Conservation (phyloP, 2,797 vertebrate genomes). For the Echiichthys vipera region DNA sequence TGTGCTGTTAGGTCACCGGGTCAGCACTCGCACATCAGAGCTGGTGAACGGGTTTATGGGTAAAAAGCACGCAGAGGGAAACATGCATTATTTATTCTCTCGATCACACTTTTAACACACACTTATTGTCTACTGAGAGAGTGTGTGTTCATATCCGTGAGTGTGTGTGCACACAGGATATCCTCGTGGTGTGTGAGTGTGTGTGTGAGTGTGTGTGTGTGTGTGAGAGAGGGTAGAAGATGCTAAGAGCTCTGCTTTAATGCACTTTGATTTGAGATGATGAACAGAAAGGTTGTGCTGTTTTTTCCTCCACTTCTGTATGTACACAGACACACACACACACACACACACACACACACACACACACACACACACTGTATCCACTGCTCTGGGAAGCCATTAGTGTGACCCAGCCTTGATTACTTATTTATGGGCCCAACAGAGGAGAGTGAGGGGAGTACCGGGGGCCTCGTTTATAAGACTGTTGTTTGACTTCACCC, state of each 20-base stretch:
- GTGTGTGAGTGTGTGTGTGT: conserved; percentile 11
- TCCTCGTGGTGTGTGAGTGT: conserved; percentile 3
- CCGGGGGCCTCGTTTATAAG: conserved; percentile 56
- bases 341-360: conserved; percentile 29
- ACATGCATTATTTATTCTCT: conserved; percentile 62
- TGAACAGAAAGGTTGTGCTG: conserved; percentile 39
- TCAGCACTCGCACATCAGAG: conserved; percentile 6
- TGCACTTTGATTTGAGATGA: conserved; percentile 68
- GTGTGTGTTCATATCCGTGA: background rate
- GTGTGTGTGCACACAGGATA: conserved; percentile 11
- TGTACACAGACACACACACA: conserved; percentile 24
- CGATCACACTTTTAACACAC: conserved; percentile 46
- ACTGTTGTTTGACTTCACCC: conserved; percentile 62
- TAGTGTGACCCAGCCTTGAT: conserved; percentile 81
- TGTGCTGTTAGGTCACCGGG: background rate
- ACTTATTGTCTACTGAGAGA: conserved; percentile 1
- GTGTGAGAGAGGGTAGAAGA: conserved; percentile 18
- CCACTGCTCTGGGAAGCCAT: conserved; percentile 81
- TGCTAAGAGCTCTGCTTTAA: conserved; percentile 60
- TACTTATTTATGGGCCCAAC: conserved; percentile 82
- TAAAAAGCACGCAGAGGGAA: conserved; percentile 58
- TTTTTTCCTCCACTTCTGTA: conserved; percentile 10
- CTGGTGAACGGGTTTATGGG: conserved; percentile 56
- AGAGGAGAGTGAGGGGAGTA: conserved; percentile 72
- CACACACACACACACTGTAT: conserved; percentile 47